Evolutionary conservation across 1,140 invertebrate genomes (phyloP), one percentile per base, ranked within the genome.

Genomic region (Phymorhynchus buccinoides): DNA sequence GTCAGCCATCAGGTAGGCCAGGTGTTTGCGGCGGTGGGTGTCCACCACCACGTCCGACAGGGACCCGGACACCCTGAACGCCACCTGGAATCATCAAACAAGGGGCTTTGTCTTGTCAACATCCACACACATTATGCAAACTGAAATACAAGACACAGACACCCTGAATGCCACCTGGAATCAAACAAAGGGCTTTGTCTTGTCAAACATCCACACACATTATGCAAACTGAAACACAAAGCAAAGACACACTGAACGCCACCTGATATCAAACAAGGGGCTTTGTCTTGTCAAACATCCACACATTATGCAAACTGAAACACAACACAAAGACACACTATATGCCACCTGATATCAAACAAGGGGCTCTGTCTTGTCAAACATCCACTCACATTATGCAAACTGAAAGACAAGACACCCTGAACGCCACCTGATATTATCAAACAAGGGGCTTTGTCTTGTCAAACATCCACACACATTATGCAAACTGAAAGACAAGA

Each of bases 1-100:
- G 93, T 99, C 97, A 37, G 97, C 96, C 98, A 99, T 99, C 41
- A 99, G 94, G 94, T 98, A 98, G 12, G 98, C 98, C 88, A 99
- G 94, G 93, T 99, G 97, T 88, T 97, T 95, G 87, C 97, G 95
- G 75, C 98, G 94, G 91, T 98, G 97, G 37, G 97, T 97, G 90
- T 99, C 97, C 66, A 99, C 96, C 77, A 97, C 95, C 56, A 97
- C 95, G 87, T 97, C 96, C 87, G 96, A 97, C 71, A 98, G 94
- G 2, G 96, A 96, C 27, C 89, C 91, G 87, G 91, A 90, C 71
- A 93, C 90, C 85, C 88, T 87, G 81, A 90, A 93, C 4, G 93
- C 84, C n/a, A 91, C 87, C 91, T 94, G 87, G 80, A 91, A 90
- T 16, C n/a, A 83, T 7, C 42, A n/a, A 44, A 32, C 39, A 42